Evolutionary conservation across 2,888 invertebrate genomes (phyloP).

Genomic region (Meganola albula): DNA sequence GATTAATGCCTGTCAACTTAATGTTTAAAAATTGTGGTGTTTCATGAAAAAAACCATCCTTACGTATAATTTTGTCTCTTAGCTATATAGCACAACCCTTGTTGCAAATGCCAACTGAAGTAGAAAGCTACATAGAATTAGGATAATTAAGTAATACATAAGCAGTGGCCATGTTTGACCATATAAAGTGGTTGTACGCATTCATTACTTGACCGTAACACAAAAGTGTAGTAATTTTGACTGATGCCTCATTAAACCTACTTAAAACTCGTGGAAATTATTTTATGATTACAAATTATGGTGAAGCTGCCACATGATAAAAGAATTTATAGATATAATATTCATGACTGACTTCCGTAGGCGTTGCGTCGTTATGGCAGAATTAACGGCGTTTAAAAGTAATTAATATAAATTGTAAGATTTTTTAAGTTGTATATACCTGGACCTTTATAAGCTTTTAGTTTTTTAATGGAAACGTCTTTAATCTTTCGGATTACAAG

Average conservation of each 20-base stretch:
- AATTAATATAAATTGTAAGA: conserved; percentile 25
- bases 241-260: conserved; percentile 55
- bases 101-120: conserved; percentile 37
- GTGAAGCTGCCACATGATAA: conserved; percentile 45
- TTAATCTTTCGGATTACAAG: conserved; percentile 61
- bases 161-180: conserved; percentile 35
- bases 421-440: neutral
- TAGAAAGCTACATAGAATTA: conserved; percentile 45
- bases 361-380: conserved; percentile 37
- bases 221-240: conserved; percentile 43
- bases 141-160: conserved; percentile 31
- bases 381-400: conserved; percentile 45
- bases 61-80: too few species aligned
- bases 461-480: conserved; percentile 46
- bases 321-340: conserved; percentile 48
- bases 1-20: too few species aligned
- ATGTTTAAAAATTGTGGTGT: too few species aligned
- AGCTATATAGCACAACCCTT: conserved; percentile 38
- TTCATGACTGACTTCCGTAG: conserved; percentile 50
- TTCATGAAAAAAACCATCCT: too few species aligned
- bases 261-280: conserved; percentile 53
- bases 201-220: conserved; percentile 29
- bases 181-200: conserved; percentile 35
- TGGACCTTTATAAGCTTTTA: conserved; percentile 12
- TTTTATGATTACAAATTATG: conserved; percentile 56